These are phyloP conservation scores for Notothenia coriiceps DNA, from an alignment of 2,113 vertebrate species.

Conservation along the genomic window DNA sequence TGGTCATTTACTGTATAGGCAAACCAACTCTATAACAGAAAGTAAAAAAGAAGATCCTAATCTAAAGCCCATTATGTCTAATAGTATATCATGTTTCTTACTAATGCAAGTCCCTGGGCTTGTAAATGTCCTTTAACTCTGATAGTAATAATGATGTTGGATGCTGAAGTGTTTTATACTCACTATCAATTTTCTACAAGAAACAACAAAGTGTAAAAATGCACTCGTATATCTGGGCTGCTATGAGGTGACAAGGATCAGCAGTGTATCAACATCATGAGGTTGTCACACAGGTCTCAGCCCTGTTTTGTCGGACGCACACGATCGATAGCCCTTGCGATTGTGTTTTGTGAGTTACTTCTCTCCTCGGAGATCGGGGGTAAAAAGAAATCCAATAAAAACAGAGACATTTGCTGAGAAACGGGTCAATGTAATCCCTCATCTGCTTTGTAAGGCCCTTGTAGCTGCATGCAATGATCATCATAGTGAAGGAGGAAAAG, in stretches of 20 bases:
- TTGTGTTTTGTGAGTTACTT: slow-evolving; percentile 52
- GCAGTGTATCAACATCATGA: slow-evolving; percentile 37
- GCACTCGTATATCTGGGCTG: slow-evolving; percentile 6
- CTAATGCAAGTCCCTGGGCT: neutral
- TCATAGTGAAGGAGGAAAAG: slow-evolving; percentile 34
- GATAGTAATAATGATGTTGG: neutral
- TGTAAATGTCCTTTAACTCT: slow-evolving; percentile 20
- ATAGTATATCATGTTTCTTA: neutral
- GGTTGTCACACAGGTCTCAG: neutral
- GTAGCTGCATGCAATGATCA: slow-evolving; percentile 18
- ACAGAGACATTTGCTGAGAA: slow-evolving; percentile 38
- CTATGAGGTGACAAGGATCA: slow-evolving; percentile 13
- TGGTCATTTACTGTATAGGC: neutral
- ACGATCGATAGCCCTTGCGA: slow-evolving; percentile 38
- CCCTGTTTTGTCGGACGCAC: slow-evolving; percentile 15
- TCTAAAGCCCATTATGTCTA: slow-evolving; percentile 21
- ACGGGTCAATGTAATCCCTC: slow-evolving; percentile 48
- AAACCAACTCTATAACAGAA: too few relatives aligned
- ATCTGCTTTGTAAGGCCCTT: slow-evolving; percentile 20
- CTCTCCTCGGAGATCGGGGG: slow-evolving; percentile 13
- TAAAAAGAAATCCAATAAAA: slow-evolving; percentile 56
- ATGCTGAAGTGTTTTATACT: slow-evolving; percentile 10
- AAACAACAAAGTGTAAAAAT: slow-evolving; percentile 2
- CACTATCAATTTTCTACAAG: slow-evolving; percentile 11
- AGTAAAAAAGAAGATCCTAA: neutral